Evolutionary conservation across 2,797 vertebrate species (phyloP).

Genomic region (Scolopax rusticola): DNA sequence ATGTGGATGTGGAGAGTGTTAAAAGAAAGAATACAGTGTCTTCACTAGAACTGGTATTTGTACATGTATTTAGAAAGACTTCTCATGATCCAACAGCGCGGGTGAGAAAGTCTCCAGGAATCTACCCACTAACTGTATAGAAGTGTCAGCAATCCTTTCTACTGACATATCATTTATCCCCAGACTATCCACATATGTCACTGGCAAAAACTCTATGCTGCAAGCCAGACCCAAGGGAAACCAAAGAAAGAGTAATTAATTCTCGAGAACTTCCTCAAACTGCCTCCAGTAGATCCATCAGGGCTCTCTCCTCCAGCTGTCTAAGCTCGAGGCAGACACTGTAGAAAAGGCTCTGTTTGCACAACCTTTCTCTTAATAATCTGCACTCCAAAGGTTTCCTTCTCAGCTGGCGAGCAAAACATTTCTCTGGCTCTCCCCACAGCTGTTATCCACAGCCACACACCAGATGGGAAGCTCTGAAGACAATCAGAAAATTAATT

Average conservation of each 20-base stretch:
- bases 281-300: background rate
- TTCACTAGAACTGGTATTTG: background rate
- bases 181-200: background rate
- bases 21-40: background rate
- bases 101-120: background rate
- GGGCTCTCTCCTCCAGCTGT: background rate
- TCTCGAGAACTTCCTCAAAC: background rate
- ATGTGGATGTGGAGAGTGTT: background rate
- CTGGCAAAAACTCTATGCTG: background rate
- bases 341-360: background rate
- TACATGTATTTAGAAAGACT: background rate
- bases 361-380: background rate
- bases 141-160: background rate
- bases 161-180: background rate
- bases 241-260: constrained; percentile 10
- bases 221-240: background rate
- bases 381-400: background rate
- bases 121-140: background rate
- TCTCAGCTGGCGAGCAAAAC: background rate
- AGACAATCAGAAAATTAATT: background rate
- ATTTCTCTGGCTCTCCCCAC: background rate
- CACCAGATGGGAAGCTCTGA: background rate
- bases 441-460: background rate
- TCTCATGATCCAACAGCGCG: background rate
- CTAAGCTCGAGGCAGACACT: background rate